phyloP scores from a whole-genome alignment of 2,113 vertebrate genomes.

The Lamprologus ornatipinnis region DNA sequence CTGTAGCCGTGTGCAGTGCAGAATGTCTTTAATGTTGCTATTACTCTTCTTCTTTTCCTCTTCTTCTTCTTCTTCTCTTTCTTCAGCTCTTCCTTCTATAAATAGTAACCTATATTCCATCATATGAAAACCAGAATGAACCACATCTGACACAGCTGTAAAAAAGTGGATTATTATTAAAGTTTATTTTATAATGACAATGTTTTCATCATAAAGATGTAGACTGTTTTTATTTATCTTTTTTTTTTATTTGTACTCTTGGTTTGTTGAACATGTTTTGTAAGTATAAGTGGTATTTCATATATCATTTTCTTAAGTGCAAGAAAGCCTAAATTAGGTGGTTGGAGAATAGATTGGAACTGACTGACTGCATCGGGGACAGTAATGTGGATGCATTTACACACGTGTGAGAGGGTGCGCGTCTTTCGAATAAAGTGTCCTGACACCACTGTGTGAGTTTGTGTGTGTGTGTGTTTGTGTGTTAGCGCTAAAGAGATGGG shows the following conservation, averaged over 20 bases:
- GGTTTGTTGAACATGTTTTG: conserved; percentile 65
- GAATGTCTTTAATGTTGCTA: conserved; percentile 66
- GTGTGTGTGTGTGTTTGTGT: background rate
- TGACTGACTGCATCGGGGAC: conserved; percentile 34
- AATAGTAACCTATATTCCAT: conserved; percentile 49
- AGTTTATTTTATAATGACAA: conserved; percentile 66
- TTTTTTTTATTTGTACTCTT: conserved; percentile 60
- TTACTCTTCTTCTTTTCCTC: conserved; percentile 41
- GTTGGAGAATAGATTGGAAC: conserved; percentile 8
- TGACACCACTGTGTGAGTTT: background rate
- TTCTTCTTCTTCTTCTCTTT: conserved; percentile 17
- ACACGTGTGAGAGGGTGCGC: background rate
- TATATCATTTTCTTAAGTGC: conserved; percentile 45
- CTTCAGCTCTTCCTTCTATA: conserved; percentile 45
- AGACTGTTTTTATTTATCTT: conserved; percentile 41
- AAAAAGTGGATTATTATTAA: conserved; percentile 61
- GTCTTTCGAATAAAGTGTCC: background rate
- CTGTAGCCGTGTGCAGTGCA: conserved; percentile 57
- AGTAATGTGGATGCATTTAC: conserved; percentile 21
- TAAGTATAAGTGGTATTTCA: conserved; percentile 69
- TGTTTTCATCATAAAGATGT: conserved; percentile 55
- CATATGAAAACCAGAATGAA: conserved; percentile 42
- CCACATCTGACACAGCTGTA: conserved; percentile 55
- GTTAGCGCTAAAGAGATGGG: background rate
- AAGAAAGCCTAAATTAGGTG: conserved; percentile 68